Conservation (phyloP, 2,888 invertebrate genomes). For the Drosophila meridionalis region DNA sequence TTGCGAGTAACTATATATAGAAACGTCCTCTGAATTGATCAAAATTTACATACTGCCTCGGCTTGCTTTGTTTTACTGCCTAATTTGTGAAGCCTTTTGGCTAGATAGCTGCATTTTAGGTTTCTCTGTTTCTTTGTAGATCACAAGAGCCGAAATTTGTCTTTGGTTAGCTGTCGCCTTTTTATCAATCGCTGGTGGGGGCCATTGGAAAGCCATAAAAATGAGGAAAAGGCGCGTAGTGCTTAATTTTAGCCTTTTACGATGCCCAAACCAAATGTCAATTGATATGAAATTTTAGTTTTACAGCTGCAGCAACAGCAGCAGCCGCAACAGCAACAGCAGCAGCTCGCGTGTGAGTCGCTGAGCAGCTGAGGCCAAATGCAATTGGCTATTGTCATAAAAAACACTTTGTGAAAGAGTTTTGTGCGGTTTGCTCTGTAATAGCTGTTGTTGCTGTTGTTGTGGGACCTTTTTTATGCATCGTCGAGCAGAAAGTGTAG, state of each 20-base stretch:
- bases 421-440: constrained; percentile 51
- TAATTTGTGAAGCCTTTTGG: constrained; percentile 38
- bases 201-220: constrained; percentile 68
- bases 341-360: constrained; percentile 67
- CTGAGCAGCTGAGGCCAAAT: constrained; percentile 60
- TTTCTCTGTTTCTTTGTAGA: constrained; percentile 3
- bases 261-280: constrained; percentile 74
- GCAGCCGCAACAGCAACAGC: constrained; percentile 38
- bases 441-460: constrained; percentile 44
- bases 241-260: constrained; percentile 76
- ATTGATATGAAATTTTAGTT: constrained; percentile 75
- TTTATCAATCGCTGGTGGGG: constrained; percentile 28
- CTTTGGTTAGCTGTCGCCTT: constrained; percentile 29
- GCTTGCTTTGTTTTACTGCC: constrained; percentile 23
- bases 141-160: constrained; percentile 49
- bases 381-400: constrained; percentile 80
- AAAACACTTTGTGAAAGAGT: constrained; percentile 82
- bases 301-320: constrained; percentile 65
- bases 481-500: constrained; percentile 81
- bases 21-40: constrained; percentile 25
- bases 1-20: constrained; percentile 38
- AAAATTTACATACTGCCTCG: constrained; percentile 45
- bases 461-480: constrained; percentile 80
- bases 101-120: constrained; percentile 8
- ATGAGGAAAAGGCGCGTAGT: constrained; percentile 42